Conservation (phyloP, 2,113 vertebrate genomes). For the Vimba vimba region DNA sequence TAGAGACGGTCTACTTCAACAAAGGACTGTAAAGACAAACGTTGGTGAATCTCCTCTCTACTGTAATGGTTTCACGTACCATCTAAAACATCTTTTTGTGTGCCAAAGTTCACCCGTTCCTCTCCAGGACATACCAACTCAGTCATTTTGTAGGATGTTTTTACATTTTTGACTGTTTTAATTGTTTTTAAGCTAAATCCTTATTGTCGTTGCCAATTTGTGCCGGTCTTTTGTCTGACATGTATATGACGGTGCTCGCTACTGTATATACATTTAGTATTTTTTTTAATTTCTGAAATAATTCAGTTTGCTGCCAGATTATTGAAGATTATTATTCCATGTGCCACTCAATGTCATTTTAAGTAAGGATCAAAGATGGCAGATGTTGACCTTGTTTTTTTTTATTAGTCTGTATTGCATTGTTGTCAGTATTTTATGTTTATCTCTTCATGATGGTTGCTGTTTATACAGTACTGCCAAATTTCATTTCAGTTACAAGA, state of each 20-base stretch:
- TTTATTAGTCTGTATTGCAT: slow-evolving; percentile 23
- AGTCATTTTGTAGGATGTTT: slow-evolving; percentile 54
- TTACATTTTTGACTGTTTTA: slow-evolving; percentile 60
- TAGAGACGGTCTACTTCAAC: slow-evolving; percentile 92
- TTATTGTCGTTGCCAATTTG: slow-evolving; percentile 50
- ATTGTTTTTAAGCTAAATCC: slow-evolving; percentile 56
- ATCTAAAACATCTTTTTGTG: slow-evolving; percentile 63
- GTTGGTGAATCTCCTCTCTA: slow-evolving; percentile 56
- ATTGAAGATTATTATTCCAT: slow-evolving; percentile 29
- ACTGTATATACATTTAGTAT: slow-evolving; percentile 1
- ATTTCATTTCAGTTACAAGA: slow-evolving; percentile 44
- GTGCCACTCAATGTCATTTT: slow-evolving; percentile 47
- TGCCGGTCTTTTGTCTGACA: slow-evolving; percentile 49
- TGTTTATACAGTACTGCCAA: slow-evolving; percentile 63
- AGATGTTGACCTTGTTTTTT: slow-evolving; percentile 1
- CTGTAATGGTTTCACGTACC: slow-evolving; percentile 58
- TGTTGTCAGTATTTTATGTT: slow-evolving; percentile 44
- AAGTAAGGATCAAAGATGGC: slow-evolving; percentile 49
- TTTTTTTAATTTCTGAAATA: slow-evolving; percentile 44
- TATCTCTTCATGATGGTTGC: slow-evolving; percentile 32
- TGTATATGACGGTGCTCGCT: slow-evolving; percentile 46
- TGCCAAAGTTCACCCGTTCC: slow-evolving; percentile 76
- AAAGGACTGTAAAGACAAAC: slow-evolving; percentile 87
- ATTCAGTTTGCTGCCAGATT: slow-evolving; percentile 48
- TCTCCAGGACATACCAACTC: slow-evolving; percentile 46